Evolutionary conservation across 1,140 invertebrate species (phyloP).

Genomic region (Drosophila sechellia): DNA sequence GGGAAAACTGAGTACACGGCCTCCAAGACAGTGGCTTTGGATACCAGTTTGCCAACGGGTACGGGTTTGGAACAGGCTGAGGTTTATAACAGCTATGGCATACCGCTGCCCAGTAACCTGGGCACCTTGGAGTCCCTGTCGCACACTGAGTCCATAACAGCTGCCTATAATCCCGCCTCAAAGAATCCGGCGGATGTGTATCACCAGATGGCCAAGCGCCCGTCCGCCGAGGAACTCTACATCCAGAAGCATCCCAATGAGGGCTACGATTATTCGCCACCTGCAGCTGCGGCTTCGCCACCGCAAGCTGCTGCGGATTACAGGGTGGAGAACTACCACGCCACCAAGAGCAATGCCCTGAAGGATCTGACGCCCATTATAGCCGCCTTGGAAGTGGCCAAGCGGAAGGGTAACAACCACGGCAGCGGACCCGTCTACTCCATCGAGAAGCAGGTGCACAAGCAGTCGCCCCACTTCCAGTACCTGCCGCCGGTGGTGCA

Average conservation of each 20-base stretch:
- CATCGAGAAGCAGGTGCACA: slow-evolving; percentile 78
- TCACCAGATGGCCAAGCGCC: slow-evolving; percentile 75
- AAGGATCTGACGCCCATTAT: slow-evolving; percentile 78
- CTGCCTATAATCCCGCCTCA: slow-evolving; percentile 57
- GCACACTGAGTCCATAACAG: slow-evolving; percentile 81
- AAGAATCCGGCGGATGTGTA: slow-evolving; percentile 73
- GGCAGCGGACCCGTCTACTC: slow-evolving; percentile 56
- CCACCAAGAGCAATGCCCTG: slow-evolving; percentile 66
- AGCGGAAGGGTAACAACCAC: slow-evolving; percentile 45
- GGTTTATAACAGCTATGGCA: slow-evolving; percentile 63
- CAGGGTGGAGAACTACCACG: slow-evolving; percentile 71
- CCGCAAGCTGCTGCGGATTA: slow-evolving; percentile 42
- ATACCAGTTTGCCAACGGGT: slow-evolving; percentile 47
- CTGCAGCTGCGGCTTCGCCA: slow-evolving; percentile 6
- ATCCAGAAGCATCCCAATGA: slow-evolving; percentile 81
- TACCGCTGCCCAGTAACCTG: slow-evolving; percentile 72
- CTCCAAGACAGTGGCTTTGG: slow-evolving; percentile 73
- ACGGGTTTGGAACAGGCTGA: slow-evolving; percentile 50
- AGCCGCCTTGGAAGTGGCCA: slow-evolving; percentile 79
- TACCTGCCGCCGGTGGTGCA: slow-evolving; percentile 74
- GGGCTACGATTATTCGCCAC: slow-evolving; percentile 72
- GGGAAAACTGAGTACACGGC: slow-evolving; percentile 81
- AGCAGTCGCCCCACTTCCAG: slow-evolving; percentile 60
- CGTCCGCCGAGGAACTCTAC: slow-evolving; percentile 70
- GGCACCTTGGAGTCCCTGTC: slow-evolving; percentile 78